Evolutionary conservation across 2,888 invertebrate species (phyloP).

Genomic region (Brachypalpus laphriformis): DNA sequence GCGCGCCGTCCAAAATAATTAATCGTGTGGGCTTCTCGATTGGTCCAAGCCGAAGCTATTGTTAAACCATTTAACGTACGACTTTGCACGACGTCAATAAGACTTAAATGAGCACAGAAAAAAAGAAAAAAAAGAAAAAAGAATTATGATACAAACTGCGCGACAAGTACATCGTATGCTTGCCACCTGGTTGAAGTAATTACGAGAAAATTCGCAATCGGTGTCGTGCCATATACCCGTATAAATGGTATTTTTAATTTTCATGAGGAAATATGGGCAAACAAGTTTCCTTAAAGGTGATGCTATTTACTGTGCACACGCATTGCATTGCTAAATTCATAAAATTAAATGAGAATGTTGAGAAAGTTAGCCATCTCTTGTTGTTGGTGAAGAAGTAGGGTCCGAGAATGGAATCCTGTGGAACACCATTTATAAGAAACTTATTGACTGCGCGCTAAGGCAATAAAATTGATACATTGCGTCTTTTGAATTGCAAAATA

Average conservation of each 20-base stretch:
- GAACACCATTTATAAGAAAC: background rate
- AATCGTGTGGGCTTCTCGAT: conserved; percentile 65
- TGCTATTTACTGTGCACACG: conserved; percentile 17
- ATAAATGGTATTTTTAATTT: conserved; percentile 29
- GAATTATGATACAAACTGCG: background rate
- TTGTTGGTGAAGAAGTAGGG: background rate
- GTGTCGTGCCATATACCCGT: conserved; percentile 36
- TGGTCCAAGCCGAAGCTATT: conserved; percentile 52
- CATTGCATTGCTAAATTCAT: conserved; percentile 18
- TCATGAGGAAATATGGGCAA: conserved; percentile 35
- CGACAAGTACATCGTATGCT: conserved; percentile 28
- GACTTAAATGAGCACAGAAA: conserved; percentile 55
- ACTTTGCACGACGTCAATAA: conserved; percentile 39
- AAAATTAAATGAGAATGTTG: conserved; percentile 14
- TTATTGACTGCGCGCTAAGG: no score
- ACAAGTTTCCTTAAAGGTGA: conserved; percentile 45
- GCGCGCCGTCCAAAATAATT: conserved; percentile 57
- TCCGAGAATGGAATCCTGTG: conserved; percentile 25
- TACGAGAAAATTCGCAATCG: conserved; percentile 53
- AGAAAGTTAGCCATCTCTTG: conserved; percentile 37
- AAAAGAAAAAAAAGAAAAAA: conserved; percentile 45
- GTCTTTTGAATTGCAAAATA: background rate
- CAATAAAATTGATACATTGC: background rate
- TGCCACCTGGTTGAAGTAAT: conserved; percentile 64
- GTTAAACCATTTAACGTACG: conserved; percentile 49